Evolutionary conservation across 1,140 invertebrate species (phyloP).

Genomic region (Orius insidiosus): DNA sequence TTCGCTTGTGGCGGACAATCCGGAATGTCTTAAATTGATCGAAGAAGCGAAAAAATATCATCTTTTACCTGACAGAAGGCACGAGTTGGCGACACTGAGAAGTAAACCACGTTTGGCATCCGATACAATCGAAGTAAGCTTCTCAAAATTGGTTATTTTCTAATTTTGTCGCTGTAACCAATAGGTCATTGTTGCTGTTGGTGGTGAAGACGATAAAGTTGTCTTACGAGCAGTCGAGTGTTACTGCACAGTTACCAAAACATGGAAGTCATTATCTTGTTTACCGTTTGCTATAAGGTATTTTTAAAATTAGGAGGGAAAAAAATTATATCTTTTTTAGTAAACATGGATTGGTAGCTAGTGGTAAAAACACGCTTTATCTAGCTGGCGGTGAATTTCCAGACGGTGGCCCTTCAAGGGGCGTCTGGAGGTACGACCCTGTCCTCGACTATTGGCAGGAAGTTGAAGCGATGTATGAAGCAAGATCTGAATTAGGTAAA

Average conservation of each 20-base stretch:
- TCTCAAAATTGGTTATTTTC: too few relatives aligned
- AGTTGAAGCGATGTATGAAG: constrained; percentile 32
- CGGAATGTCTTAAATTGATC: constrained; percentile 28
- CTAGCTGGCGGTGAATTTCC: constrained; percentile 38
- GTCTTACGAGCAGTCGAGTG: constrained; percentile 35
- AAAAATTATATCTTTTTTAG: constrained; percentile 20
- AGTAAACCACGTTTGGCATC: constrained; percentile 26
- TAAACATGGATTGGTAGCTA: constrained; percentile 35
- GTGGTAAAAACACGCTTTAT: constrained; percentile 35
- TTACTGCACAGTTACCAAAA: constrained; percentile 27
- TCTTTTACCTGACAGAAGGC: constrained; percentile 31
- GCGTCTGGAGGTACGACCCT: constrained; percentile 36
- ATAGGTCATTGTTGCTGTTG: constrained; percentile 36
- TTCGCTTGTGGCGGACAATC: constrained; percentile 24
- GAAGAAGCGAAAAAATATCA: constrained; percentile 34
- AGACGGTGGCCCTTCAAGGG: constrained; percentile 32
- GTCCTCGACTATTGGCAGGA: constrained; percentile 34
- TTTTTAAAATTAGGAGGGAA: background rate
- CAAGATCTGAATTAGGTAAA: constrained; percentile 33
- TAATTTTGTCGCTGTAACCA: too few relatives aligned
- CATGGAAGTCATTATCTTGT: constrained; percentile 28
- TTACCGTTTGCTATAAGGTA: constrained; percentile 31
- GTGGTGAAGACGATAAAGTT: constrained; percentile 38
- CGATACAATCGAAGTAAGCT: constrained; percentile 21
- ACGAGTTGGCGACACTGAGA: constrained; percentile 24